These are phyloP conservation scores for Odontamblyopus lacepedii DNA, from an alignment of 2,797 vertebrate genomes.

Conservation along the genomic window DNA sequence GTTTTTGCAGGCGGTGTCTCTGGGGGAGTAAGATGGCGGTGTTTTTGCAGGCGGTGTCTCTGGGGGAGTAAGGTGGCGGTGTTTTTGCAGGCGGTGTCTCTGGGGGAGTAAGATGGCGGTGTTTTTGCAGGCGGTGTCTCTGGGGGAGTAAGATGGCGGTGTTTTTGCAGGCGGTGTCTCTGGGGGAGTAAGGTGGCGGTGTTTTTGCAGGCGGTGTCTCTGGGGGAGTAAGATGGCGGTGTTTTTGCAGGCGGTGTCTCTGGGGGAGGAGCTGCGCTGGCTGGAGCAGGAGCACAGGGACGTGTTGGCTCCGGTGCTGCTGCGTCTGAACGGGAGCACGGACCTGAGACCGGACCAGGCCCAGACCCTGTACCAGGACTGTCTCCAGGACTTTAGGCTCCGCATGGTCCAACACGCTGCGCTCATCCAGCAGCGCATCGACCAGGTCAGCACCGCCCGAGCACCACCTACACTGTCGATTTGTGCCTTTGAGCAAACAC, in stretches of 20 bases:
- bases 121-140: too few relatives aligned
- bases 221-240: too few relatives aligned
- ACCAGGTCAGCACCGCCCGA: slow-evolving; percentile 25
- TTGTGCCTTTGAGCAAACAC: neutral
- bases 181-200: too few relatives aligned
- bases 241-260: neutral
- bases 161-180: too few relatives aligned
- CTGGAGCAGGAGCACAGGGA: slow-evolving; percentile 47
- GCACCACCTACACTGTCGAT: neutral
- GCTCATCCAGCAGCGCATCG: slow-evolving; percentile 33
- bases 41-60: too few relatives aligned
- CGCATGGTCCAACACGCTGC: slow-evolving; percentile 14
- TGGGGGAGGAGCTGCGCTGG: slow-evolving; percentile 42
- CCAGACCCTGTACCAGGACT: slow-evolving; percentile 21
- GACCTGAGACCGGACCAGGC: slow-evolving; percentile 21
- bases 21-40: too few relatives aligned
- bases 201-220: too few relatives aligned
- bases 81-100: too few relatives aligned
- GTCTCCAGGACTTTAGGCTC: slow-evolving; percentile 17
- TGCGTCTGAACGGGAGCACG: slow-evolving; percentile 1
- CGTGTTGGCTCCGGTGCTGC: slow-evolving; percentile 38
- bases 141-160: too few relatives aligned
- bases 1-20: too few relatives aligned
- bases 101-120: too few relatives aligned
- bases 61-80: too few relatives aligned